Evolutionary conservation across 2,797 vertebrate genomes (phyloP), one percentile per base, ranked within the genome.

Genomic region (Girardinus metallicus): DNA sequence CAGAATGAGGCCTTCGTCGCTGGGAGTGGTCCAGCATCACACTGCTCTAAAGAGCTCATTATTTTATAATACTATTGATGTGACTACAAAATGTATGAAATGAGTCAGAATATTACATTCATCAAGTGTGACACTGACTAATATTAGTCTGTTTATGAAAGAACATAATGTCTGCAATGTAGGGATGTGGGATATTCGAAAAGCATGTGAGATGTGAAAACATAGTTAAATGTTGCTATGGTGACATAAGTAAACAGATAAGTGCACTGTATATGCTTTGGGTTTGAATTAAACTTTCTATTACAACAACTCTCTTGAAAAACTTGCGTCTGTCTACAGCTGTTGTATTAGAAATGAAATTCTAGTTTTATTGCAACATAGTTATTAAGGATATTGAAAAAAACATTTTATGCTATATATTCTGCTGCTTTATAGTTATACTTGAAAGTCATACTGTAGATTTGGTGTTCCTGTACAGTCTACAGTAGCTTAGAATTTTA

Each of bases 1-100:
- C 78, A 79, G 72, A 82, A 83, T 80, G 82, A 82, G 70, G 85
- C 87, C 83, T 85, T 75, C 73, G 82, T 81, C 31, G 2, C 31
- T 43, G 57, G 75, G 81, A 81, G 73, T 46, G 41, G 66, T 43
- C n/a, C n/a, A 13, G 47, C 39, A 31, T 31, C 60, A 62, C 29
- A 55, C 53, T 68, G 74, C 82, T 83, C 36, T 55, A 43, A 29
- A 60, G 29, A 29, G 49, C 41, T 13, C 55, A 29, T 66, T 13
- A 77, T 77, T 81, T 46, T 76, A 16, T 21, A 34, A 43, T 29
- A 21, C n/a, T 2, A 31, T 57, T 44, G 12, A 47, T 34, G 8
- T 13, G 4, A 18, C 13, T 39, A 47, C 7, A 36, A 53, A 43
- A 39, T 80, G 47, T 21, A 57, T 34, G 12, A 34, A 68, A 75